Percentiles rank a stretch among this genome's conserved stretches.
phyloP scores from a whole-genome alignment of 2,797 vertebrate genomes.

The Acrossocheilus fasciatus region DNA sequence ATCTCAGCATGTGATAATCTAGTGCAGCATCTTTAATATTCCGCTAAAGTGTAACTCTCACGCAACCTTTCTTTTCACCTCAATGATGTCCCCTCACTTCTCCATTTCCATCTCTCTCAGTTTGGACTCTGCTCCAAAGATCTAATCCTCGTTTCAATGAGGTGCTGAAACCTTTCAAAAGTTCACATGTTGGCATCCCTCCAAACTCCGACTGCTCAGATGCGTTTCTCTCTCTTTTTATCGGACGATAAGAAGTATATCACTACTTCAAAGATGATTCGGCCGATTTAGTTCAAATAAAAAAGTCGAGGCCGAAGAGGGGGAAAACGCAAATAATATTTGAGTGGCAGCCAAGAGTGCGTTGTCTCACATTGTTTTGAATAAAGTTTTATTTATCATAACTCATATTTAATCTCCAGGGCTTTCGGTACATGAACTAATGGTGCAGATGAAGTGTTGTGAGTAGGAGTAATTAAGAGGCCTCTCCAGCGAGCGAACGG shows the following conservation, averaged over 20 bases:
- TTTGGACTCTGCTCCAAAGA: slow-evolving; percentile 19
- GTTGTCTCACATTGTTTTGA: slow-evolving; percentile 50
- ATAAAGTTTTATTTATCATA: slow-evolving; percentile 62
- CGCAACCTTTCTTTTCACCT: slow-evolving; percentile 2
- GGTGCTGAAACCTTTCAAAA: slow-evolving; percentile 39
- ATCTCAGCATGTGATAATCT: not conserved
- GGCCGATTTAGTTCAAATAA: slow-evolving; percentile 41
- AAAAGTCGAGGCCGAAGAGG: slow-evolving; percentile 21
- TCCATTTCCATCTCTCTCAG: slow-evolving; percentile 20
- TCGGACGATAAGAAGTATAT: slow-evolving; percentile 41
- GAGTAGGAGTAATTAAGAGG: slow-evolving; percentile 60
- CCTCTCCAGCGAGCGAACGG: slow-evolving; percentile 36
- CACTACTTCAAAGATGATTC: slow-evolving; percentile 39
- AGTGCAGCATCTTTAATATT: not conserved
- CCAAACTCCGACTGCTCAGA: slow-evolving; percentile 31
- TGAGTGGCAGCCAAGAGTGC: slow-evolving; percentile 56
- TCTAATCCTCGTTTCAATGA: slow-evolving; percentile 44
- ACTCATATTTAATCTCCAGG: slow-evolving; percentile 54
- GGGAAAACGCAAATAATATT: slow-evolving; percentile 39
- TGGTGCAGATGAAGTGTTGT: slow-evolving; percentile 59
- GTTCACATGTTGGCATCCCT: slow-evolving; percentile 30
- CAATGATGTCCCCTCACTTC: slow-evolving; percentile 16
- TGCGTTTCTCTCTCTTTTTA: slow-evolving; percentile 23
- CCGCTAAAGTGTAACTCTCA: not conserved
- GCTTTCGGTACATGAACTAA: slow-evolving; percentile 53